Base-by-base conservation (phyloP, 1,140 invertebrate genomes). In the Bombyx mandarina region DNA sequence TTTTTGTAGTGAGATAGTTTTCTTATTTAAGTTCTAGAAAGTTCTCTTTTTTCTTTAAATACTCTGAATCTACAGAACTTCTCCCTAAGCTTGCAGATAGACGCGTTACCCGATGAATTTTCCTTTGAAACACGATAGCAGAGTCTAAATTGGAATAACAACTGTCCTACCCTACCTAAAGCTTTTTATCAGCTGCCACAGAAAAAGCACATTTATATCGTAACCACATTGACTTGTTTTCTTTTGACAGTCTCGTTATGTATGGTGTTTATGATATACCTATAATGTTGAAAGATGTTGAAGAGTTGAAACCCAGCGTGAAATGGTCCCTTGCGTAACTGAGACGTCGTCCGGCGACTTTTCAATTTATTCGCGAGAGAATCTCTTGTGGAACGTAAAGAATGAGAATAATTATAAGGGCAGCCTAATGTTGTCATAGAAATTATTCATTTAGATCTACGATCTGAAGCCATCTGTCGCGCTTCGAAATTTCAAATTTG, bases 391-490 rank as follows among this genome's bases (percentile, higher is more conserved):
- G 58, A 63, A 51, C 59, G 56, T 71, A 61, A 68, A 62, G 59
- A 62, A 59, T 57, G 52, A 35, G 54, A 63, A 72, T 69, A 61
- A 67, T 65, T 69, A 64, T 54, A 43, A 35, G 52, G 22, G 49
- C 35, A 48, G 44, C 51, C 60, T 53, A 54, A 66, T 67, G 61
- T 65, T 69, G 61, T 65, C 62, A 66, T 59, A 61, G 61, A 68
- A 66, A 66, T 71, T 66, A 72, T 69, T 72, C 65, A 67, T 60
- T 60, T 47, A 52, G 57, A 65, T 50, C 54, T 46, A 43, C 65
- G 65, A 72, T 72, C 63, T 57, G 53, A 58, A 57, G 57, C 62
- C 69, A 72, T 72, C 61, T 69, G 69, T 58, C 58, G 56, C 63
- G 60, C 8, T 60, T 65, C 61, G 59, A 65, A 67, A 72, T 71